These are phyloP conservation scores for Danio jaintianensis DNA, from an alignment of 2,797 vertebrate species.

Conservation along the genomic window DNA sequence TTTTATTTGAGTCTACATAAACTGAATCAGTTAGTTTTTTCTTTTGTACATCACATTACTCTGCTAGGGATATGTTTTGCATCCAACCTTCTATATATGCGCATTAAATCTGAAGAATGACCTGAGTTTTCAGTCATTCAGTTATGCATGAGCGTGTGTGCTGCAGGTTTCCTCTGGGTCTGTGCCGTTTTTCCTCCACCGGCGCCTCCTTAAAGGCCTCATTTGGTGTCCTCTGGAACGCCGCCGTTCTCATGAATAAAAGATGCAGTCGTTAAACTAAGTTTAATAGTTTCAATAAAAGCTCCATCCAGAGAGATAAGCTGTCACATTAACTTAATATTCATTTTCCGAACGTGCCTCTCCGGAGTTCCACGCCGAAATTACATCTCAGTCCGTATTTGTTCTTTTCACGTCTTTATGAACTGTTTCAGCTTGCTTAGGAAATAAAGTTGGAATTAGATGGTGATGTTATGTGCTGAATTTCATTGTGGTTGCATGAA, in stretches of 20 bases:
- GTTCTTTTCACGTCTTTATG: conserved; percentile 19
- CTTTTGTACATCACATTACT: no score
- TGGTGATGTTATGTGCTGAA: background rate
- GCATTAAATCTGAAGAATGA: no score
- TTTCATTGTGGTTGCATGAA: background rate
- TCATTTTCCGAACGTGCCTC: conserved; percentile 31
- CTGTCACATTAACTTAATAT: conserved; percentile 43
- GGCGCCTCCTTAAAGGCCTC: background rate
- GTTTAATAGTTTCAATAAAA: conserved; percentile 50
- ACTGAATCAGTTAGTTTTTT: no score
- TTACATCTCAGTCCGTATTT: conserved; percentile 5
- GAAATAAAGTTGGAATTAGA: conserved; percentile 1
- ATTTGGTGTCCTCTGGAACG: background rate
- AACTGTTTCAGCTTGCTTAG: background rate
- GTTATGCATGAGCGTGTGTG: no score
- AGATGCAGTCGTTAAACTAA: conserved; percentile 32
- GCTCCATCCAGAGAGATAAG: conserved; percentile 29
- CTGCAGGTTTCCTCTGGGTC: background rate
- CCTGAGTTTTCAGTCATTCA: no score
- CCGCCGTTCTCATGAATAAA: conserved; percentile 28
- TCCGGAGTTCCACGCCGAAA: background rate
- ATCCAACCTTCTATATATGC: no score
- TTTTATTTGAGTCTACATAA: no score
- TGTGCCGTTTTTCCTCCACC: background rate
- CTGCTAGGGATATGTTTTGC: no score